Percentiles rank a stretch among this genome's conserved stretches.
phyloP scores from a whole-genome alignment of 2,113 vertebrate species.

The Neotoma lepida region DNA sequence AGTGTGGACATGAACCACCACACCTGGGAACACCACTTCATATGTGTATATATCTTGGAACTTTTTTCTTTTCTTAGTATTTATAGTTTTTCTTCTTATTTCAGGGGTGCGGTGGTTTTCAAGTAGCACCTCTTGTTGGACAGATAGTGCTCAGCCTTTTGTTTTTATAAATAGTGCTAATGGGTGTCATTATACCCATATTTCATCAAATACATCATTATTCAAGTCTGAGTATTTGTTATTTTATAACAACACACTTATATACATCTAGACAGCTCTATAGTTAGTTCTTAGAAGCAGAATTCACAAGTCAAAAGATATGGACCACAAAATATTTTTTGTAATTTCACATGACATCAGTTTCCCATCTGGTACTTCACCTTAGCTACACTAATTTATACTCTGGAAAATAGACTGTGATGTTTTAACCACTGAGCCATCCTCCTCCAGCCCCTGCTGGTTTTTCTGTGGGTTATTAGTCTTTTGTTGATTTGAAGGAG shows the following conservation, averaged over 20 bases:
- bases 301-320: constrained; percentile 11
- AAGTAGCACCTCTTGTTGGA: not conserved
- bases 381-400: not conserved
- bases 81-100: constrained; percentile 35
- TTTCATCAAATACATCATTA: not conserved
- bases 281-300: constrained; percentile 4
- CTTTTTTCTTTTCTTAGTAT: constrained; percentile 10
- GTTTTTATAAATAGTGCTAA: not conserved
- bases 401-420: not conserved
- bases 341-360: not conserved
- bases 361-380: not conserved
- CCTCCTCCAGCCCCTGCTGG: not conserved
- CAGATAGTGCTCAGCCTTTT: not conserved
- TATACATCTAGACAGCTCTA: not conserved
- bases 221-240: not conserved
- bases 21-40: not conserved
- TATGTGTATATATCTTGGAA: not conserved
- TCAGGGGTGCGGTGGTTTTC: not conserved
- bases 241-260: not conserved
- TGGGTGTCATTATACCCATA: not conserved
- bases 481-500: constrained; percentile 16
- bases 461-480: not conserved
- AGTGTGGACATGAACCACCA: too few species aligned
- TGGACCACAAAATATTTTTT: not conserved
- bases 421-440: not conserved